phyloP scores from a whole-genome alignment of 37 sponge, comb jelly and placozoan species.

The Diacarnus erythraeanus region DNA sequence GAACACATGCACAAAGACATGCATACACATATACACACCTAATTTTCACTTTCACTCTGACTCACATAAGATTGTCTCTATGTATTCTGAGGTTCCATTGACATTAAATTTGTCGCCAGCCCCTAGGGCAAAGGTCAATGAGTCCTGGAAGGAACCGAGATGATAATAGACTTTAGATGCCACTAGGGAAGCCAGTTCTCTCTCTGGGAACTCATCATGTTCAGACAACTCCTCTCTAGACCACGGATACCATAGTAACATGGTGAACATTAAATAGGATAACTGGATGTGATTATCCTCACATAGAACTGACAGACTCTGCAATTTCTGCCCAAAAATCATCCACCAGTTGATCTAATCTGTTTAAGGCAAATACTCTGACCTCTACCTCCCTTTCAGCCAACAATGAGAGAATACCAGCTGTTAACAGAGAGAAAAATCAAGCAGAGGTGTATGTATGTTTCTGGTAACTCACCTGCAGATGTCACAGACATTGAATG shows the following conservation, averaged over 20 bases:
- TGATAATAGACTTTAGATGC: conserved; percentile 99
- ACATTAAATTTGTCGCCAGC: conserved; percentile 91
- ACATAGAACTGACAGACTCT: conserved; percentile 79
- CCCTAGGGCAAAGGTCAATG: conserved; percentile 87
- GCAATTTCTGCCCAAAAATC: conserved; percentile 98
- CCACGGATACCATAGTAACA: not conserved
- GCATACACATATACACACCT: not conserved
- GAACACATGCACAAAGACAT: not conserved
- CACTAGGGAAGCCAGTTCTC: conserved; percentile 87
- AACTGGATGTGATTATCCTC: too few species aligned
- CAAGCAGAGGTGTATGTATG: not conserved
- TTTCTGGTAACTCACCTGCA: conserved; percentile 4
- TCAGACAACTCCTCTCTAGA: conserved; percentile 91
- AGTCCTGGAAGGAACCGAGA: conserved; percentile 92
- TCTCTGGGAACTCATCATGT: conserved; percentile 78
- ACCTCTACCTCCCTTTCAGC: conserved; percentile 77
- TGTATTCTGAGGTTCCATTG: conserved; percentile 86
- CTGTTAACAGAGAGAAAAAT: conserved; percentile 30
- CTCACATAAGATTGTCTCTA: conserved; percentile 93
- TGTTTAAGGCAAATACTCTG: conserved; percentile 88
- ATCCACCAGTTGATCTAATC: conserved; percentile 87
- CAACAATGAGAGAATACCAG: conserved; percentile 90
- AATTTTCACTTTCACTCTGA: too few species aligned
- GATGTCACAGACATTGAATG: conserved; percentile 15
- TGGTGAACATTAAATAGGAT: not conserved